Base-by-base conservation (phyloP, 2,888 invertebrate genomes). In the Frankliniella intonsa region DNA sequence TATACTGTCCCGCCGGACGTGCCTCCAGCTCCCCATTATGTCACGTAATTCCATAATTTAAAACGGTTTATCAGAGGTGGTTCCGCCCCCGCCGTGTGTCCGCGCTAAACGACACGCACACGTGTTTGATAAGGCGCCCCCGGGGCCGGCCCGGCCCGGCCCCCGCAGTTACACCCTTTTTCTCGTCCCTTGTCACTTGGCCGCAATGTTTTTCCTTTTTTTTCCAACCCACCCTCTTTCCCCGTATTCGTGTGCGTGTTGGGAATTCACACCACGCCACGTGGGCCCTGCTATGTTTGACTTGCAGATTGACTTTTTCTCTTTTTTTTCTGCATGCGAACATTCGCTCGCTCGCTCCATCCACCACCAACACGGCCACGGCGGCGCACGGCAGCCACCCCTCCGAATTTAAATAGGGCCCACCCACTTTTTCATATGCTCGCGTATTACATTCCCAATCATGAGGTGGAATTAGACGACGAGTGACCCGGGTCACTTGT, bases 291-390 rank as follows among this genome's bases (percentile, higher is more conserved):
- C 55, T 76, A 12, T 76, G 69, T 76, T 76, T 76, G 69, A 76
- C 69, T 76, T 76, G 69, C 69, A 76, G 69, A 76, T 76, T 76
- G 69, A 76, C 69, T 76, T 76, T 76, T 76, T 25, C 69, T 25
- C 69, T 76, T 25, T 76, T 76, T 76, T 25, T 11, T 12, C 22
- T 22, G 11, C 25, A n/a, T n/a, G 69, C 69, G 69, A 76, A 62
- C 62, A 62, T 62, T 62, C 62, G 25, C 69, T 12, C 69, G 11
- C 55, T 55, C 55, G 9, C 69, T 76, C 69, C 25, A 55, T 19
- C 19, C 55, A 55, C 55, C 12, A 55, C 14, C 19, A 55, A 55
- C 14, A 55, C 19, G 55, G 55, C 55, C 55, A 55, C 14, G 55
- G 55, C 55, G 17, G 14, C 69, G 12, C 55, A 55, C 14, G 55